These are phyloP conservation scores for Sebastes steindachneri DNA, from an alignment of 2,797 vertebrate genomes.

Conservation along the genomic window DNA sequence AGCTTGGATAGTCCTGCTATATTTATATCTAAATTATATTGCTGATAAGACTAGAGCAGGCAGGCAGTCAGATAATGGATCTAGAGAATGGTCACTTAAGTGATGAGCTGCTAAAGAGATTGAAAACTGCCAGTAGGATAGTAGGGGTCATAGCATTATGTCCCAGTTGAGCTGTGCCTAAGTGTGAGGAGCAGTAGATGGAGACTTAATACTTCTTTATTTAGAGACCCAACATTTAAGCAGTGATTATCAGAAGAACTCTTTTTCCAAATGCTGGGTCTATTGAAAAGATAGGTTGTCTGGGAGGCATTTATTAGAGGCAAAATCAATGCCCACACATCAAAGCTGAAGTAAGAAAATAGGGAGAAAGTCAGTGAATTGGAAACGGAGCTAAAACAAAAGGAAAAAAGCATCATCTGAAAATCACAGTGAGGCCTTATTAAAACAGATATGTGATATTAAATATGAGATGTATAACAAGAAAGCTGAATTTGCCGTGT, in stretches of 20 bases:
- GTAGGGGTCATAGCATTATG: background rate
- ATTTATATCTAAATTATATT: background rate
- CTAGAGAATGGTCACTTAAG: background rate
- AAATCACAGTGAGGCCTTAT: background rate
- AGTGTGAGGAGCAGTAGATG: background rate
- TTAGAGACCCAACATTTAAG: too few relatives aligned
- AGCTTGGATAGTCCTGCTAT: background rate
- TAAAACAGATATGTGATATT: background rate
- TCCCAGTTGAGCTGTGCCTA: background rate
- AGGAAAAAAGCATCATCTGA: background rate
- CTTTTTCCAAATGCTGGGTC: background rate
- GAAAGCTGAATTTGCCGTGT: background rate
- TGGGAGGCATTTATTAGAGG: background rate
- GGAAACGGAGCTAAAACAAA: background rate
- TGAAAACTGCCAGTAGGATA: background rate
- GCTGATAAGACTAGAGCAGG: fast-evolving
- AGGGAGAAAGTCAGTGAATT: background rate
- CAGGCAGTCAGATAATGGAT: background rate
- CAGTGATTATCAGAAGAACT: too few relatives aligned
- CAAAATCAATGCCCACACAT: background rate
- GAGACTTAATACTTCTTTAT: background rate
- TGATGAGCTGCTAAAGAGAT: background rate
- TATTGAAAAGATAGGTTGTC: background rate
- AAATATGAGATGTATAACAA: background rate
- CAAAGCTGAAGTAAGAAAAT: background rate